Evolutionary conservation across 2,797 vertebrate species (phyloP).

Genomic region (Ammospiza maritima): DNA sequence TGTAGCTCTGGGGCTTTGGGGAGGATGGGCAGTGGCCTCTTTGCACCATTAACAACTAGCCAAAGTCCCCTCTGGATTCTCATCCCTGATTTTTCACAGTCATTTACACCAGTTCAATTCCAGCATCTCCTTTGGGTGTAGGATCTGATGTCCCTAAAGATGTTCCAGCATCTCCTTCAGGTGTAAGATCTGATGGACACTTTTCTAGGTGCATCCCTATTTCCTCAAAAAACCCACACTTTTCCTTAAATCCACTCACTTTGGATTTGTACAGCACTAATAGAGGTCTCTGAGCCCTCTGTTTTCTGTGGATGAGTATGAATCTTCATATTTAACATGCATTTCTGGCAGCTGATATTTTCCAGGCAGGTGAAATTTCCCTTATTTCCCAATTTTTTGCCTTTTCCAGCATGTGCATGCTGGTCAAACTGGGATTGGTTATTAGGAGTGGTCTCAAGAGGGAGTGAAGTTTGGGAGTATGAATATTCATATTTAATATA

Average conservation of each 20-base stretch:
- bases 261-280: accelerated
- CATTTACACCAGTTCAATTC: not conserved
- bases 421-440: not conserved
- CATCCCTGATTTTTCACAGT: not conserved
- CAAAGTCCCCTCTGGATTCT: accelerated
- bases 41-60: not conserved
- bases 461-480: not conserved
- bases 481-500: accelerated
- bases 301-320: not conserved
- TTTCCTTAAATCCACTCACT: not conserved
- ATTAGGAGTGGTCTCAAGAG: not conserved
- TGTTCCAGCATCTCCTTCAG: not conserved
- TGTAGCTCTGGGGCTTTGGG: not conserved
- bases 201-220: not conserved
- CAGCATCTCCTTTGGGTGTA: not conserved
- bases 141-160: too few species aligned
- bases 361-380: not conserved
- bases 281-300: not conserved
- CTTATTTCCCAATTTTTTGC: not conserved
- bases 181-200: accelerated
- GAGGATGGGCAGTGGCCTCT: not conserved
- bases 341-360: not conserved
- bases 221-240: not conserved
- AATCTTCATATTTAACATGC: accelerated
- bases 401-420: not conserved